phyloP scores from a whole-genome alignment of 2,113 vertebrate genomes.

The Lycaon pictus region DNA sequence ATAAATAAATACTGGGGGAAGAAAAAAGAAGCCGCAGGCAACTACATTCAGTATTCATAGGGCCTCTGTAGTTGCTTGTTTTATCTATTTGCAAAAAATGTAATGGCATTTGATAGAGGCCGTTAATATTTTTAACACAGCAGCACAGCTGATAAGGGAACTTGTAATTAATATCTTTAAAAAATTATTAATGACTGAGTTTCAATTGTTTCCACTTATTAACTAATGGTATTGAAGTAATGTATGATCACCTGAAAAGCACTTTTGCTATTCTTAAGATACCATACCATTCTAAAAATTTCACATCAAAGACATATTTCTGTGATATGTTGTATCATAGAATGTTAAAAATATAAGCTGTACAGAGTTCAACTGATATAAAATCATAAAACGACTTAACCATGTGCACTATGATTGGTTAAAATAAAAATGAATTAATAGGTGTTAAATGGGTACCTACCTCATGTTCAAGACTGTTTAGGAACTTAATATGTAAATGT shows the following conservation, averaged over 20 bases:
- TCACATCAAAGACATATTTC: not conserved
- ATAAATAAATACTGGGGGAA: too few species aligned
- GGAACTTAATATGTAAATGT: not conserved
- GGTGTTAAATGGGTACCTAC: not conserved
- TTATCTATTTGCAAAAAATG: not conserved
- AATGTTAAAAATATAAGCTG: not conserved
- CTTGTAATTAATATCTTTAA: not conserved
- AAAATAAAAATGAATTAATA: not conserved
- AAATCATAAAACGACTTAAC: not conserved
- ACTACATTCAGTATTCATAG: not conserved
- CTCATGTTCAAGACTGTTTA: not conserved
- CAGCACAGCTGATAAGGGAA: not conserved
- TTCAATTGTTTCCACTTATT: not conserved
- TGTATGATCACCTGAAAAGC: not conserved
- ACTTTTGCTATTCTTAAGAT: not conserved
- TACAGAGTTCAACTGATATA: conserved; percentile 1
- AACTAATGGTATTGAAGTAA: not conserved
- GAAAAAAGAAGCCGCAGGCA: not conserved
- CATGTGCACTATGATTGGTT: not conserved
- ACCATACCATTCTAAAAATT: not conserved
- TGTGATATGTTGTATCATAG: not conserved
- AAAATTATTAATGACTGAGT: not conserved
- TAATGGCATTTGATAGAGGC: not conserved
- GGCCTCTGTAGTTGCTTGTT: not conserved
- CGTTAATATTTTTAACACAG: not conserved